A percentile compares a stretch with the other conserved stretches of the same genome.
These are phyloP conservation scores for Sinocyclocheilus maitianheensis DNA, from an alignment of 2,113 vertebrate genomes.

Conservation along the genomic window DNA sequence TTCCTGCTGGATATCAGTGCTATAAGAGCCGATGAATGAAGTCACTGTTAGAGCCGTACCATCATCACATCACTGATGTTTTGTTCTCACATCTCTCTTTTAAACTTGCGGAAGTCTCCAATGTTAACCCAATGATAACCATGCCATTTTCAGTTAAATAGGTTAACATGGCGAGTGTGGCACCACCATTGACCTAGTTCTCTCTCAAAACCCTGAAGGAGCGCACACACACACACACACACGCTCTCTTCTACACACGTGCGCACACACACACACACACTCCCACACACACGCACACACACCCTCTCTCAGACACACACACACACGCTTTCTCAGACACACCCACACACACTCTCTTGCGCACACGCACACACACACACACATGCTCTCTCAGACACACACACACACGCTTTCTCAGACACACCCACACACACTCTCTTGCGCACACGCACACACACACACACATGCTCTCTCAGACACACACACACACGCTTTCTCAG, in stretches of 20 bases:
- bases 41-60: background rate
- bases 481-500: background rate
- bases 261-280: background rate
- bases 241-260: too few species aligned
- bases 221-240: constrained; percentile 28
- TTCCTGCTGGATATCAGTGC: background rate
- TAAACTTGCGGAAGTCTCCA: background rate
- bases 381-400: too few species aligned
- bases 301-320: background rate
- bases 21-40: background rate
- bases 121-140: background rate
- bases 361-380: background rate
- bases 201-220: constrained; percentile 61
- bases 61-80: background rate
- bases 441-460: background rate
- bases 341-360: background rate
- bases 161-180: constrained; percentile 65
- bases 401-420: background rate
- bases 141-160: constrained; percentile 58
- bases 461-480: background rate
- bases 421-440: constrained; percentile 10
- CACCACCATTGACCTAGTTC: constrained; percentile 69
- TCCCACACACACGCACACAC: background rate
- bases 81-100: background rate
- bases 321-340: too few species aligned